Base-by-base conservation (phyloP, 2,888 invertebrate species). In the Agonopterix alstromeriana region DNA sequence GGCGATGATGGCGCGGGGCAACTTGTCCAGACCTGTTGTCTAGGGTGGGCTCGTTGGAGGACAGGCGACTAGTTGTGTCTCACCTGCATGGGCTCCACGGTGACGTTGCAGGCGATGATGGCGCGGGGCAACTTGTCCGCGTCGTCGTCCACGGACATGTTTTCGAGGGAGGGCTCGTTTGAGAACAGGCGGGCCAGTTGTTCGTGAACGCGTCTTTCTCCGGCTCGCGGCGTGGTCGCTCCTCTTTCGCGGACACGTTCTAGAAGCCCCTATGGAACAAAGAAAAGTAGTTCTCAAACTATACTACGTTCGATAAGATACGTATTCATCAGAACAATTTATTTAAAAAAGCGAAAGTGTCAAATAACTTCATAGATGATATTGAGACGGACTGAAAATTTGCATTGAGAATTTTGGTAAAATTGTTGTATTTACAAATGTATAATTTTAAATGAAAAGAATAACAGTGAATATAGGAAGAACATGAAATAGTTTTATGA, bases 171-270 rank as follows among this genome's bases (percentile, higher is more conserved):
- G 45, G 27, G 41, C 4, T 52, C 54, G 47, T 73, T 71, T 1
- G 86, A 77, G 75, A 89, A 89, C 57, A 89, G 70, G 0, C 89
- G 77, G 43, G 86, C 83, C 1, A 89, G 91, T 68, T 95, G 95
- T 58, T 95, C 94, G 61, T 94, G 94, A 62, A 94, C 92, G 57
- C 93, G 90, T 36, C 93, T 92, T 35, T 93, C 92, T 43, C 91
- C 91, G 53, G 92, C 92, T 2, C 91, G 90, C 43, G 92, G 90
- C 0, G 89, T 83, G 47, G 70, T 86, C 14, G 90, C 84, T 0
- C 94, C 94, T 38, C 93, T 91, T 67, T 94, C 94, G 36, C 94
- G 91, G 0, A 95, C 94, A 35, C 94, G 91, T 57, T 94, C 92
- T 47, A 96, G 70, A 1, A 96, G 80, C 43, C 93, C 94, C 90